Percentiles rank a stretch among this genome's conserved stretches.
These are phyloP conservation scores for Scolanthus callimorphus DNA, from an alignment of 92 coral and sea anemone genomes.

Conservation along the genomic window DNA sequence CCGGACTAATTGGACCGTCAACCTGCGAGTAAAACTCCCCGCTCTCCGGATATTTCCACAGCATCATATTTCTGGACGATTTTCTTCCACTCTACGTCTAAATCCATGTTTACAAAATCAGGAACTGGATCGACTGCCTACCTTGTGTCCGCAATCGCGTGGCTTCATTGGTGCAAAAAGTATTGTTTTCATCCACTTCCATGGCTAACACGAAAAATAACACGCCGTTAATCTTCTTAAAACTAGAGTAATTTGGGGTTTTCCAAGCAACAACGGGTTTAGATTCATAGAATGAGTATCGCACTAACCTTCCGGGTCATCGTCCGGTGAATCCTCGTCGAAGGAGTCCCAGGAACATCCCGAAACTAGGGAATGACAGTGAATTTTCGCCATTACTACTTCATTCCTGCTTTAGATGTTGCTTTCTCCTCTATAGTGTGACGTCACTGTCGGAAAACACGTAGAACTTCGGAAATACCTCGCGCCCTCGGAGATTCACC, in stretches of 20 bases:
- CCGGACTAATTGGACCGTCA: slow-evolving; percentile 16
- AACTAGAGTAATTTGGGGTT: slow-evolving; percentile 34
- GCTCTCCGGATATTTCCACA: background rate
- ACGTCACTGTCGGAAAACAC: slow-evolving; percentile 85
- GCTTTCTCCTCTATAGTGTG: slow-evolving; percentile 81
- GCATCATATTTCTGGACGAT: background rate
- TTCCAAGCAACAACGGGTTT: slow-evolving; percentile 6
- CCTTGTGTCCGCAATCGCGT: slow-evolving; percentile 92
- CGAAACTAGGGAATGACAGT: slow-evolving; percentile 98
- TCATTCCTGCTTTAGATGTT: slow-evolving; percentile 93
- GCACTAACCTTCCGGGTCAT: slow-evolving; percentile 87
- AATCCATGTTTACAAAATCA: background rate
- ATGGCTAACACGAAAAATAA: slow-evolving; percentile 82
- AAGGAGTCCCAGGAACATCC: slow-evolving; percentile 98
- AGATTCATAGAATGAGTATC: slow-evolving; percentile 27
- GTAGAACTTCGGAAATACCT: background rate
- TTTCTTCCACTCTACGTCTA: background rate
- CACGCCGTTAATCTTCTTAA: slow-evolving; percentile 63
- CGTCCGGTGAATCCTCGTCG: slow-evolving; percentile 74
- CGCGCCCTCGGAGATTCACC: slow-evolving; percentile 17
- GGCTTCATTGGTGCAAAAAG: slow-evolving; percentile 81
- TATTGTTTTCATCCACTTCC: slow-evolving; percentile 99
- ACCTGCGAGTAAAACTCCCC: slow-evolving; percentile 45
- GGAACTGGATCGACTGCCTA: slow-evolving; percentile 14
- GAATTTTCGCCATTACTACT: slow-evolving; percentile 99